Evolutionary conservation across 2,113 vertebrate genomes (phyloP).

Genomic region (Austrofundulus limnaeus): DNA sequence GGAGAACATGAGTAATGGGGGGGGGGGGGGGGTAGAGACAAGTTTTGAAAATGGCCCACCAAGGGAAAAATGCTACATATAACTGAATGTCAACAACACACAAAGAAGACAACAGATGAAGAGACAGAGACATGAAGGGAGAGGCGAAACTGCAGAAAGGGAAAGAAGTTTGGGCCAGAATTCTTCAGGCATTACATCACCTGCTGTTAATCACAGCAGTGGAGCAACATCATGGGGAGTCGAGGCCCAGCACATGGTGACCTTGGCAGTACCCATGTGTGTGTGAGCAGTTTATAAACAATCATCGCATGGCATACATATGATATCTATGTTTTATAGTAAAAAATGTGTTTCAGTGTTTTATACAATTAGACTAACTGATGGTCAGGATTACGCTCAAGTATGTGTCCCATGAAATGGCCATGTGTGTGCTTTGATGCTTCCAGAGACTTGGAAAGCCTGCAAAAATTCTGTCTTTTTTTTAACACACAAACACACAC

Average conservation of each 20-base stretch:
- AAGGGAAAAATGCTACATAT: constrained; percentile 17
- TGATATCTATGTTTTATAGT: constrained; percentile 4
- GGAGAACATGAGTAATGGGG: constrained; percentile 59
- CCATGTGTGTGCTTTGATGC: constrained; percentile 40
- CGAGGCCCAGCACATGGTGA: constrained; percentile 67
- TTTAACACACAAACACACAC: constrained; percentile 17
- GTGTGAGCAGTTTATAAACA: constrained; percentile 26
- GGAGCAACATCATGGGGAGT: too few relatives aligned
- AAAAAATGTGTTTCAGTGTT: neutral
- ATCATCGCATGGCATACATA: constrained; percentile 24
- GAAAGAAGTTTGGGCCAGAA: constrained; percentile 55
- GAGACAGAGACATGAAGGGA: constrained; percentile 18
- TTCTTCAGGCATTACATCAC: constrained; percentile 78
- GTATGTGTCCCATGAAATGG: constrained; percentile 23
- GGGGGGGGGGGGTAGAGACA: constrained; percentile 11
- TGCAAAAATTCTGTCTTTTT: too few relatives aligned
- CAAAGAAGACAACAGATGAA: neutral
- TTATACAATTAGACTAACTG: constrained; percentile 1
- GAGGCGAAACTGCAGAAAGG: neutral
- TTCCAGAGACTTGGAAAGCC: constrained; percentile 36
- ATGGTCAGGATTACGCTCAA: constrained; percentile 13
- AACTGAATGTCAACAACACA: constrained; percentile 20
- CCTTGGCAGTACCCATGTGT: constrained; percentile 58
- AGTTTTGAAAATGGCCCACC: constrained; percentile 28
- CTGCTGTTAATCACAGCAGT: constrained; percentile 71